A percentile compares a stretch with the other conserved stretches of the same genome.
These are phyloP conservation scores for Trichacis sp. DNA, from an alignment of 2,888 invertebrate genomes.

Conservation along the genomic window DNA sequence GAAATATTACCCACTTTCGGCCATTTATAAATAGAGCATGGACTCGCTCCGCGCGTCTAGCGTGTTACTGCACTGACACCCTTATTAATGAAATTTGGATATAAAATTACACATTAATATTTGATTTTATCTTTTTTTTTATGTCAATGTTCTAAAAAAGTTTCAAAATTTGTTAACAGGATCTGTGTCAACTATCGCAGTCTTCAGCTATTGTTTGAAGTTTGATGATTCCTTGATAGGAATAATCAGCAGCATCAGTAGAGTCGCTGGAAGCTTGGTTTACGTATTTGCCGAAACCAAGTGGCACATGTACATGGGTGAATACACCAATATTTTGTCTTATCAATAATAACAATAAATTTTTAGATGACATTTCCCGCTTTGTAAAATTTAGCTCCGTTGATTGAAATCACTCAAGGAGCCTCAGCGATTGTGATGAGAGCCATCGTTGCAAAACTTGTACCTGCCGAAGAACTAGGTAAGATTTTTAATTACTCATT, in stretches of 20 bases:
- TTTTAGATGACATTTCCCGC: no score
- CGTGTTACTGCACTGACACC: no score
- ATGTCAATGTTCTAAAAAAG: no score
- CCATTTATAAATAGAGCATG: no score
- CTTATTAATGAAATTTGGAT: no score
- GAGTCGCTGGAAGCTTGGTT: slow-evolving; percentile 85
- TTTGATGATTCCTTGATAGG: slow-evolving; percentile 88
- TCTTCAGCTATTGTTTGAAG: slow-evolving; percentile 84
- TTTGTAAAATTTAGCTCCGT: slow-evolving; percentile 73
- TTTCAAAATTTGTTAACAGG: no score
- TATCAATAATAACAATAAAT: no score
- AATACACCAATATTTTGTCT: no score
- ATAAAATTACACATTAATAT: no score
- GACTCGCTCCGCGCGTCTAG: no score
- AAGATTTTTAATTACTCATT: slow-evolving; percentile 58
- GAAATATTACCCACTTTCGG: no score
- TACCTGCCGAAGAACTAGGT: slow-evolving; percentile 83
- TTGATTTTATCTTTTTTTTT: no score
- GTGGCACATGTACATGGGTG: slow-evolving; percentile 86
- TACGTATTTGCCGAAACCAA: slow-evolving; percentile 85
- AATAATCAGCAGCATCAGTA: slow-evolving; percentile 86
- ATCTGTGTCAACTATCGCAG: slow-evolving; percentile 83
- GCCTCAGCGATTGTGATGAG: slow-evolving; percentile 91
- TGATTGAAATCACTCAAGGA: slow-evolving; percentile 87
- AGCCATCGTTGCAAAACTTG: slow-evolving; percentile 87